Evolutionary conservation across 2,888 invertebrate genomes (phyloP), one percentile per base, ranked within the genome.

Genomic region (Allophyes oxyacanthae): DNA sequence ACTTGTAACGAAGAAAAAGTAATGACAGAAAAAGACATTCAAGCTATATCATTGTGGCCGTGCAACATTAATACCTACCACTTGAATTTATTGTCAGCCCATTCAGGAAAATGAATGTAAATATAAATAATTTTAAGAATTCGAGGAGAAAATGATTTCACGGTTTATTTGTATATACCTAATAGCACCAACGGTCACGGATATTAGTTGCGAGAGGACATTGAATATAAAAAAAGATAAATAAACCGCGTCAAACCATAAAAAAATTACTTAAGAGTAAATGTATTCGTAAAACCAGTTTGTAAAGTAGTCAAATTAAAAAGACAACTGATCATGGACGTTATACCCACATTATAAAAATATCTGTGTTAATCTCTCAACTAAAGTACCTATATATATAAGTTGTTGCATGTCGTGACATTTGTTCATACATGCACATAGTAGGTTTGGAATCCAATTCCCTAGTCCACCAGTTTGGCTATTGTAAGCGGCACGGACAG

Each of bases 101-200:
- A 53, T 33, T 40, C 26, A 42, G 58, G 64, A 71, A 49, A 64
- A 65, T 20, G 20, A 44, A 41, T 44, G 25, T 15, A 7, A 40
- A 43, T 48, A 10, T 46, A 38, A 42, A 1, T 28, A 0, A 30
- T 41, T 37, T 38, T 32, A 8, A 28, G 44, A 9, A 48, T 64
- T 45, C 38, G 14, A 55, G 38, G 1, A 36, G 20, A 4, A n/a
- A n/a, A n/a, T 64, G 36, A 41, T 30, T 48, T 30, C 37, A 43
- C n/a, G 20, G 26, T 14, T 33, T 40, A 40, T 63, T 44, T 14
- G 9, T 43, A 0, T 55, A 43, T 44, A 30, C 9, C 30, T 30
- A 11, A 6, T 25, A 42, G 13, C 40, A 28, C 3, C 36, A 41
- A 32, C 14, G 43, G 20, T 63, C 33, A 25, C 41, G 14, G 20